Conservation (phyloP, 1,140 invertebrate species). For the Bombus sibiricus region DNA sequence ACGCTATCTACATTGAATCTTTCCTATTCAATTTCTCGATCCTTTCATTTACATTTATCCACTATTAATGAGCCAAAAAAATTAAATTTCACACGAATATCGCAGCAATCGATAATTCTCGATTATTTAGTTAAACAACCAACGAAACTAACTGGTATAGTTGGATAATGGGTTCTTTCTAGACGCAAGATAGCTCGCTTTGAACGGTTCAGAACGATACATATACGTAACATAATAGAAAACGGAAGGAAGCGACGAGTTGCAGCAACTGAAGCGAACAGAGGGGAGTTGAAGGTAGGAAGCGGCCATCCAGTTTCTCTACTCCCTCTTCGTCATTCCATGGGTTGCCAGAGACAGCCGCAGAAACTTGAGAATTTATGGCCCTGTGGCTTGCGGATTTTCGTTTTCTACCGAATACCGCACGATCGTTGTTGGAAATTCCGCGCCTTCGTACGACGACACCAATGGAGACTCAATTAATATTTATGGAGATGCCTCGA, state of each 20-base stretch:
- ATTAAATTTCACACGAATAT: no score
- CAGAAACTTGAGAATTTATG: constrained; percentile 73
- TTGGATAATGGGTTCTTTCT: constrained; percentile 4
- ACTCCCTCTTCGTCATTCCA: constrained; percentile 58
- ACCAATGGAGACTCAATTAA: constrained; percentile 69
- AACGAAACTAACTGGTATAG: not conserved
- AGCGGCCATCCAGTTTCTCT: constrained; percentile 40
- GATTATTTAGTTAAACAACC: not conserved
- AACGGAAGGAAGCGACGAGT: constrained; percentile 62
- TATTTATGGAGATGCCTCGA: constrained; percentile 63
- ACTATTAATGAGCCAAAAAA: not conserved
- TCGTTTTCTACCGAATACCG: constrained; percentile 63
- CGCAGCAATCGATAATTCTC: not conserved
- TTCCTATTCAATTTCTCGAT: not conserved
- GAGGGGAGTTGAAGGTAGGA: not conserved
- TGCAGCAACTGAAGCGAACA: constrained; percentile 42
- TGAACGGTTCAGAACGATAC: constrained; percentile 37
- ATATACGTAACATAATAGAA: constrained; percentile 67
- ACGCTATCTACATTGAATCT: no score
- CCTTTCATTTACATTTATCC: not conserved
- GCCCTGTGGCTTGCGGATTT: constrained; percentile 66
- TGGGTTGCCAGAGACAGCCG: constrained; percentile 67
- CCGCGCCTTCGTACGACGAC: constrained; percentile 51
- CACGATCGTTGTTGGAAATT: constrained; percentile 61
- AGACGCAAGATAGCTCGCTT: constrained; percentile 2